Percentiles rank a stretch among this genome's conserved stretches.
Evolutionary conservation across 2,888 invertebrate genomes (phyloP).

Genomic region (Netelia virgata): DNA sequence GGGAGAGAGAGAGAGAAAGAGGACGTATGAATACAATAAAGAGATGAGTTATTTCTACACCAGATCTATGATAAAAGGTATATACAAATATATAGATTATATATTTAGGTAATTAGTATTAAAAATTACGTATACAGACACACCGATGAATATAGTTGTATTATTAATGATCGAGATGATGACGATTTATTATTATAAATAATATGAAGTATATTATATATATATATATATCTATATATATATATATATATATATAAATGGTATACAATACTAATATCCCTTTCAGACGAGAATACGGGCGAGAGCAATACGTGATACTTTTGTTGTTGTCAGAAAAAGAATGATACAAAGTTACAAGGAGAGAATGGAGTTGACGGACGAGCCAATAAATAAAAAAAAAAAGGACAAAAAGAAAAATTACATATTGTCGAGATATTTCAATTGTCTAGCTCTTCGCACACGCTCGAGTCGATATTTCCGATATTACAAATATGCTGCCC

Average conservation of each 20-base stretch:
- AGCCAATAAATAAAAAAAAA: slow-evolving; percentile 20
- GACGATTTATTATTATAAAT: slow-evolving; percentile 59
- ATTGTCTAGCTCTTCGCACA: slow-evolving; percentile 12
- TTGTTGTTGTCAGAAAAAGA: slow-evolving; percentile 64
- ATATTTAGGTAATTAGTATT: slow-evolving; percentile 82
- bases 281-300: slow-evolving; percentile 67
- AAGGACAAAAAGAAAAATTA: slow-evolving; percentile 71
- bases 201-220: slow-evolving; percentile 42
- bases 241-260: slow-evolving; percentile 42
- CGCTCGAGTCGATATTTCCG: slow-evolving; percentile 46
- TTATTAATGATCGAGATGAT: slow-evolving; percentile 48
- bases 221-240: slow-evolving; percentile 9
- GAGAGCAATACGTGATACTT: slow-evolving; percentile 78
- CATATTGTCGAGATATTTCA: slow-evolving; percentile 36
- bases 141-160: slow-evolving; percentile 56
- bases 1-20: slow-evolving; percentile 38
- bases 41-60: slow-evolving; percentile 82
- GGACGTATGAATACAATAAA: slow-evolving; percentile 57
- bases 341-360: slow-evolving; percentile 31
- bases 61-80: slow-evolving; percentile 73
- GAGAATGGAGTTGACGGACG: slow-evolving; percentile 64
- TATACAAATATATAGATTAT: slow-evolving; percentile 78
- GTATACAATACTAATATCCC: slow-evolving; percentile 73
- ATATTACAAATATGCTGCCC: slow-evolving; percentile 54
- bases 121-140: slow-evolving; percentile 75